These are phyloP conservation scores for Spialia ferax DNA, from an alignment of 2,888 invertebrate species.

Conservation along the genomic window DNA sequence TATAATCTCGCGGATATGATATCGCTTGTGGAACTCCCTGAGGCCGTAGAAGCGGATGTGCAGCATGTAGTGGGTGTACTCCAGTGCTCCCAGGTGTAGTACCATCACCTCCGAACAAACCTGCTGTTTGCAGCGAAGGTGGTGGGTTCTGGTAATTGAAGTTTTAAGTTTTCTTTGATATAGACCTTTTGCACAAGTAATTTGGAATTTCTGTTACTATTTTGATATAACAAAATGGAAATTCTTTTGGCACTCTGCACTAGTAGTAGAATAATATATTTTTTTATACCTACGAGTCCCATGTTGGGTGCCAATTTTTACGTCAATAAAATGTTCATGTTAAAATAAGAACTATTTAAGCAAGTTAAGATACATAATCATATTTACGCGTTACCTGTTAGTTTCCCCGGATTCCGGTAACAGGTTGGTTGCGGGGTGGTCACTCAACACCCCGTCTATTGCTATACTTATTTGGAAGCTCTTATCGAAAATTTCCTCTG, in stretches of 20 bases:
- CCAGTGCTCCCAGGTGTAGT: conserved; percentile 95
- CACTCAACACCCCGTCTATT: conserved; percentile 92
- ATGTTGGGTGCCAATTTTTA: not conserved
- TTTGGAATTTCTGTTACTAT: too few relatives aligned
- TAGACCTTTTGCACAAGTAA: too few relatives aligned
- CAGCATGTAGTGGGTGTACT: conserved; percentile 95
- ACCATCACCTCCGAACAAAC: conserved; percentile 95
- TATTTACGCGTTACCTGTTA: conserved; percentile 88
- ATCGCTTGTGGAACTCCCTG: conserved; percentile 93
- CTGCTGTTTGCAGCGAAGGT: conserved; percentile 93
- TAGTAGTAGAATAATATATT: too few relatives aligned
- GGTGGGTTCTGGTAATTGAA: conserved; percentile 92
- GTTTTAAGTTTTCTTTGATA: too few relatives aligned
- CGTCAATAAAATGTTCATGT: not conserved
- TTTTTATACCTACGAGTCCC: not conserved
- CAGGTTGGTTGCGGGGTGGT: conserved; percentile 90
- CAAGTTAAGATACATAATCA: not conserved
- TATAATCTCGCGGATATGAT: conserved; percentile 93
- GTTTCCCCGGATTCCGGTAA: conserved; percentile 88
- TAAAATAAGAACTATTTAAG: too few relatives aligned
- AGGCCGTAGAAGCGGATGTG: conserved; percentile 94
- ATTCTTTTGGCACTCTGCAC: too few relatives aligned
- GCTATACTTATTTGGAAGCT: conserved; percentile 95
- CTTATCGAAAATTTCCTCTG: conserved; percentile 96
- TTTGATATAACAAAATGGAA: too few relatives aligned